Evolutionary conservation across 1,140 invertebrate genomes (phyloP).

Genomic region (Sitobion miscanthi): DNA sequence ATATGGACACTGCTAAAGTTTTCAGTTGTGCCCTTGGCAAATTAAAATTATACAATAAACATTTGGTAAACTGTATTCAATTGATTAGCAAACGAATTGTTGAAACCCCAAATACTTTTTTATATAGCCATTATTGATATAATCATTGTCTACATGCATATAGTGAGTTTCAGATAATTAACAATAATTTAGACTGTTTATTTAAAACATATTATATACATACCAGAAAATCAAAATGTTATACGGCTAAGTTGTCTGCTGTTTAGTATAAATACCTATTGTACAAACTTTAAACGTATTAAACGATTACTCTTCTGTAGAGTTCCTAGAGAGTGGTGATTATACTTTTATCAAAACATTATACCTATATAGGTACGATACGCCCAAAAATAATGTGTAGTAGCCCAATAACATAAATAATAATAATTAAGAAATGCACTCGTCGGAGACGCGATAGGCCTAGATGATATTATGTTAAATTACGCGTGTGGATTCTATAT

Average conservation of each 20-base stretch:
- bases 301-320: not conserved
- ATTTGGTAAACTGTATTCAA: not conserved
- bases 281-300: not conserved
- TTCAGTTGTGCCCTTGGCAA: too few relatives aligned
- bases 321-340: too few relatives aligned
- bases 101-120: not conserved
- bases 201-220: not conserved
- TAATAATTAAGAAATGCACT: not conserved
- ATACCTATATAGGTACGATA: not conserved
- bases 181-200: not conserved
- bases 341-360: not conserved
- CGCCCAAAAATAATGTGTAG: not conserved
- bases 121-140: not conserved
- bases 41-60: too few relatives aligned
- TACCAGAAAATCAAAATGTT: not conserved
- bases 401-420: not conserved
- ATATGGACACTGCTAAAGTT: too few relatives aligned
- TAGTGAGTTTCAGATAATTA: not conserved
- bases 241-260: not conserved
- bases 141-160: not conserved
- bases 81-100: not conserved
- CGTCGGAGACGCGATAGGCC: not conserved
- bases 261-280: too few relatives aligned
- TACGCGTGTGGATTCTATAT: slow-evolving; percentile 1
- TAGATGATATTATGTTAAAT: not conserved